Conservation (phyloP, 2,113 vertebrate species). For the Myotis davidii region DNA sequence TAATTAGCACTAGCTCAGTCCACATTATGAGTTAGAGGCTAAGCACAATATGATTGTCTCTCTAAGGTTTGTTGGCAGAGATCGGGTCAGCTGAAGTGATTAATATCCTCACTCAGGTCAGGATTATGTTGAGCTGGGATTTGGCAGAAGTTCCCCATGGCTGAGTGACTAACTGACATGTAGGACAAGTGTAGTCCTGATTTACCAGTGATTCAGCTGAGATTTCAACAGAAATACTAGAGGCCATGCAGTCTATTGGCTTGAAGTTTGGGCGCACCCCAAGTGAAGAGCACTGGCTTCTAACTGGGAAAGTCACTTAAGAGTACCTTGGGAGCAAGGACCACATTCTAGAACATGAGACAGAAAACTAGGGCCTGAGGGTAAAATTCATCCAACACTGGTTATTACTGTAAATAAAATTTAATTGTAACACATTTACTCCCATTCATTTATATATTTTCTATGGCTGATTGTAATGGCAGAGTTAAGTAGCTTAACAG, state of each 20-base stretch:
- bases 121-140: background rate
- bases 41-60: background rate
- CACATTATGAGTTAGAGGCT: background rate
- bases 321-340: background rate
- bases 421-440: background rate
- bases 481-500: background rate
- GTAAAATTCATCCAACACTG: background rate
- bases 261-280: background rate
- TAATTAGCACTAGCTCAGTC: background rate
- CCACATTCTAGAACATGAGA: background rate
- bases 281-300: background rate
- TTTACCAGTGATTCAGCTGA: background rate
- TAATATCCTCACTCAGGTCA: background rate
- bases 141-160: background rate
- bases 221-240: background rate
- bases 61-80: background rate
- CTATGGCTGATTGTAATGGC: background rate
- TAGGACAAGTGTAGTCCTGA: background rate
- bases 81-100: background rate
- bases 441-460: background rate
- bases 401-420: background rate
- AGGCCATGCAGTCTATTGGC: rapidly evolving
- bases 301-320: background rate
- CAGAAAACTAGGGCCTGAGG: background rate
- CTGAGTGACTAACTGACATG: background rate